Conservation (phyloP, 2,797 vertebrate genomes). For the Syngnathus acus region DNA sequence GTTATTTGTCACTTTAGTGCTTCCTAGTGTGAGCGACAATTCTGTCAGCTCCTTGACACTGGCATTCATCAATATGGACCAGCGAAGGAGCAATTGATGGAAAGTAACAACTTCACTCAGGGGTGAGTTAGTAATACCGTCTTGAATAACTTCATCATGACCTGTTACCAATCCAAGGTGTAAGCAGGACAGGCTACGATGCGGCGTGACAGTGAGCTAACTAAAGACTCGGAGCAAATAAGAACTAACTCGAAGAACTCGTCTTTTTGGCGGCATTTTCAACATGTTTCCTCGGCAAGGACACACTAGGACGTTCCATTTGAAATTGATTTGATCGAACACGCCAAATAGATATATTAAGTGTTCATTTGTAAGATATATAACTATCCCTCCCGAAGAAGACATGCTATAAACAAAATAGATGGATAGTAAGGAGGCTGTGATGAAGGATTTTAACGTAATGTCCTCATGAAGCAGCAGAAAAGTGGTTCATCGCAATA, state of each 20-base stretch:
- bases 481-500: neutral
- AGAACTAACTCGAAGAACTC: neutral
- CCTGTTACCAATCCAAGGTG: neutral
- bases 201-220: neutral
- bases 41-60: slow-evolving; percentile 4
- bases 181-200: neutral
- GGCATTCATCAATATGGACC: slow-evolving; percentile 15
- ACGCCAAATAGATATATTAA: neutral
- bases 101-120: slow-evolving; percentile 8
- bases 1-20: slow-evolving; percentile 3
- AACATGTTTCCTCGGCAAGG: too few species aligned
- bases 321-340: neutral
- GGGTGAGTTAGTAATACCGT: slow-evolving; percentile 14
- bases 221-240: neutral
- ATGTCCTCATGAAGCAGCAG: neutral
- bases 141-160: neutral
- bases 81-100: slow-evolving; percentile 1
- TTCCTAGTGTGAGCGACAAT: slow-evolving; percentile 10
- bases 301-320: neutral
- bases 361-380: neutral
- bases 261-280: too few species aligned
- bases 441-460: neutral
- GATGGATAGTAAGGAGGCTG: neutral
- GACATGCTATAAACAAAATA: neutral
- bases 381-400: neutral